Evolutionary conservation across 2,113 vertebrate genomes (phyloP).

Genomic region (Ceyx margarethae): DNA sequence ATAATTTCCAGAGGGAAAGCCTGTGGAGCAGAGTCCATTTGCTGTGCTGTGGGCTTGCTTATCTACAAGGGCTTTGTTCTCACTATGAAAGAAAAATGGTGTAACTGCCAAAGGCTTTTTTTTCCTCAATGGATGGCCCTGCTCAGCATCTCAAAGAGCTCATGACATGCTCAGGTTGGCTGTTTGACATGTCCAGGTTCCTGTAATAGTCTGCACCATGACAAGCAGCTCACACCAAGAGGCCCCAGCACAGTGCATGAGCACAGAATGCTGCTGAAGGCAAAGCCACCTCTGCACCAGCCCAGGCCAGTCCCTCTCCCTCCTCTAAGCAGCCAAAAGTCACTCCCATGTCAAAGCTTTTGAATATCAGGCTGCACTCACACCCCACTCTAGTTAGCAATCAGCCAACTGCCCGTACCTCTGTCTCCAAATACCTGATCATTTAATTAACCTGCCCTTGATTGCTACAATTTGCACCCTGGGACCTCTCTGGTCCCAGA

Average conservation of each 20-base stretch:
- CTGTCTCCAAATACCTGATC: background rate
- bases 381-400: background rate
- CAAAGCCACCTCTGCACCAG: background rate
- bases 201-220: background rate
- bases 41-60: background rate
- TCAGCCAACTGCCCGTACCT: background rate
- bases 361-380: background rate
- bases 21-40: background rate
- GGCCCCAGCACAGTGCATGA: background rate
- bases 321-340: background rate
- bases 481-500: background rate
- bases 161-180: background rate
- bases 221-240: background rate
- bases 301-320: background rate
- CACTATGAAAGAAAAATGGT: background rate
- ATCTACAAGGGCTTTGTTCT: background rate
- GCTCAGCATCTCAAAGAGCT: background rate
- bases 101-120: background rate
- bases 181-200: fast-evolving
- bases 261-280: background rate
- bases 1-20: background rate
- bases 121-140: background rate
- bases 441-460: background rate
- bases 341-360: background rate
- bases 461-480: background rate